A percentile compares a stretch with the other conserved stretches of the same genome.
Evolutionary conservation across 2,888 invertebrate genomes (phyloP).

Genomic region (Megaustenia siamemsis): DNA sequence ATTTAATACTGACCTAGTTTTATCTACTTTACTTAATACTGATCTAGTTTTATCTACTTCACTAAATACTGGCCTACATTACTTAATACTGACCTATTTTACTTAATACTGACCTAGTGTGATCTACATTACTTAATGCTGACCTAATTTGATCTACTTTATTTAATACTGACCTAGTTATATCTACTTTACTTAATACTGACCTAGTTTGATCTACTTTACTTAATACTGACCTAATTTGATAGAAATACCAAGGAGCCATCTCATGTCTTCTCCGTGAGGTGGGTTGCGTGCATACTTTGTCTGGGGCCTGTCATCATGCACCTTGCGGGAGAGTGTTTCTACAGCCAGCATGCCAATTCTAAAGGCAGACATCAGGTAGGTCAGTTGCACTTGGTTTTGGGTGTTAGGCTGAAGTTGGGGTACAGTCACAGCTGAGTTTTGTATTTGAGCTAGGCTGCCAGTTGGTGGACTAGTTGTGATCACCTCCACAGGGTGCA

Average conservation of each 20-base stretch:
- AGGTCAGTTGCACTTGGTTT: slow-evolving; percentile 79
- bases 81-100: too few relatives aligned
- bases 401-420: slow-evolving; percentile 57
- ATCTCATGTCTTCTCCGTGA: slow-evolving; percentile 98
- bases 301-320: slow-evolving; percentile 96
- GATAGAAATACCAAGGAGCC: slow-evolving; percentile 92
- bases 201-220: too few relatives aligned
- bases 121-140: too few relatives aligned
- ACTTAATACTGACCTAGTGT: too few relatives aligned
- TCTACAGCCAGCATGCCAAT: slow-evolving; percentile 98
- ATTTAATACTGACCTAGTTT: too few relatives aligned
- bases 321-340: slow-evolving; percentile 93
- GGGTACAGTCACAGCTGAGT: slow-evolving; percentile 39
- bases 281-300: slow-evolving; percentile 96
- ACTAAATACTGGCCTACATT: too few relatives aligned
- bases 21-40: too few relatives aligned
- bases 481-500: slow-evolving; percentile 59
- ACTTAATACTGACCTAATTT: slow-evolving; percentile 87
- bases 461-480: slow-evolving; percentile 55
- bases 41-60: too few relatives aligned
- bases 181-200: too few relatives aligned
- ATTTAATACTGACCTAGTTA: not conserved
- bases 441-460: slow-evolving; percentile 52
- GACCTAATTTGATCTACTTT: too few relatives aligned
- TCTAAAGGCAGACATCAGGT: slow-evolving; percentile 93